Conservation (phyloP, 2,797 vertebrate species). For the Microctenopoma lineatum region DNA sequence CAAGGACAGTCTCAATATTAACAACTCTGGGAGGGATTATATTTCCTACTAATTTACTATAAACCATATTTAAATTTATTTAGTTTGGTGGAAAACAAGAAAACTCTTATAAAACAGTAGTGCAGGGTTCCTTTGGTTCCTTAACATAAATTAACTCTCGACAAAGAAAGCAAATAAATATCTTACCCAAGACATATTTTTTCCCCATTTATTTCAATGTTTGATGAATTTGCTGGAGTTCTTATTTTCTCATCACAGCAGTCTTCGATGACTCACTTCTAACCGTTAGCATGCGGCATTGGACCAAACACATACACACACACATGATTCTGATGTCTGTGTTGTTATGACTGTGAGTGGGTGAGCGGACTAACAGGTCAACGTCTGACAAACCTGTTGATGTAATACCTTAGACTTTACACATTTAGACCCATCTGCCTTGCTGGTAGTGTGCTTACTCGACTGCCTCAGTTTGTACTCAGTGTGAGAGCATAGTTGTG, state of each 20-base stretch:
- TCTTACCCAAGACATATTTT: neutral
- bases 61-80: too few relatives aligned
- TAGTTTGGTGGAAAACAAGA: too few relatives aligned
- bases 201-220: neutral
- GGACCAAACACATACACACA: slow-evolving; percentile 24
- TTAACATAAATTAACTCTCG: neutral
- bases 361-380: slow-evolving; percentile 1
- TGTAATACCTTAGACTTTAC: slow-evolving; percentile 17
- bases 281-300: slow-evolving; percentile 13
- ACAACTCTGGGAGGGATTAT: too few relatives aligned
- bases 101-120: neutral
- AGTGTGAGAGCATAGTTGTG: slow-evolving; percentile 43
- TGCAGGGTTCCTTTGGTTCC: neutral
- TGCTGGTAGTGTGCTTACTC: slow-evolving; percentile 2
- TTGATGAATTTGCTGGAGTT: slow-evolving; percentile 6
- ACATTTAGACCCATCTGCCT: slow-evolving; percentile 8
- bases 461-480: slow-evolving; percentile 7
- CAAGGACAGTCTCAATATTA: too few relatives aligned
- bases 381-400: slow-evolving; percentile 15
- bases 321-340: slow-evolving; percentile 16
- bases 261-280: slow-evolving; percentile 31
- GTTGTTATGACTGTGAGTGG: slow-evolving; percentile 11
- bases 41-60: too few relatives aligned
- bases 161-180: neutral
- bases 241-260: slow-evolving; percentile 14